Conservation (phyloP, 1,140 invertebrate species). For the Homalodisca vitripennis region DNA sequence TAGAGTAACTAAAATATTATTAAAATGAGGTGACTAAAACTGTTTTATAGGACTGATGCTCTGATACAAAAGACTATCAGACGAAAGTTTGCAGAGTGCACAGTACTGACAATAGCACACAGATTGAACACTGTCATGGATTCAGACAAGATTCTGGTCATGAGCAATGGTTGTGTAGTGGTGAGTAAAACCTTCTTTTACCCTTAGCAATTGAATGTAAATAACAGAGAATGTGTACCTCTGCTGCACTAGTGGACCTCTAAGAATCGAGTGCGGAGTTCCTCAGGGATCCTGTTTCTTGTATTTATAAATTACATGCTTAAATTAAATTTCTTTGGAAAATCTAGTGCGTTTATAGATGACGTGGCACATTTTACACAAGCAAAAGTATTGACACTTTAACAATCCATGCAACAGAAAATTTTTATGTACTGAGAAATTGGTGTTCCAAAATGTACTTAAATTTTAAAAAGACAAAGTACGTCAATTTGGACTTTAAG, state of each 20-base stretch:
- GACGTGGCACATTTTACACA: not conserved
- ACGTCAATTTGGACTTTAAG: no score
- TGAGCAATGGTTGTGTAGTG: conserved; percentile 57
- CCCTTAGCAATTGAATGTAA: not conserved
- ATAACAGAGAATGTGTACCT: not conserved
- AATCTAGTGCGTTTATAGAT: not conserved
- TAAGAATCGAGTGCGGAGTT: not conserved
- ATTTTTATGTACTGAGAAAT: no score
- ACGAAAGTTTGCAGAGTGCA: conserved; percentile 66
- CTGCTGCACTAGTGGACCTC: no score
- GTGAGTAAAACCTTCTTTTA: conserved; percentile 39
- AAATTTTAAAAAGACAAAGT: no score
- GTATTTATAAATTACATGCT: not conserved
- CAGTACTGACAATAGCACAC: conserved; percentile 76
- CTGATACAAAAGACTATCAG: conserved; percentile 67
- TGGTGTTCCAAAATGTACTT: no score
- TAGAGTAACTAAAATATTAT: no score
- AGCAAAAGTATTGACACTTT: not conserved
- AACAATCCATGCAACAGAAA: no score
- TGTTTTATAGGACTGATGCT: conserved; percentile 61
- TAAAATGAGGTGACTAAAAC: no score
- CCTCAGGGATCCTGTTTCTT: not conserved
- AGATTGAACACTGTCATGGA: conserved; percentile 79
- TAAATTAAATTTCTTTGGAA: no score
- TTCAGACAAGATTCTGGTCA: conserved; percentile 69